Conservation (phyloP, 2,113 vertebrate species). For the Tonatia bakeri region DNA sequence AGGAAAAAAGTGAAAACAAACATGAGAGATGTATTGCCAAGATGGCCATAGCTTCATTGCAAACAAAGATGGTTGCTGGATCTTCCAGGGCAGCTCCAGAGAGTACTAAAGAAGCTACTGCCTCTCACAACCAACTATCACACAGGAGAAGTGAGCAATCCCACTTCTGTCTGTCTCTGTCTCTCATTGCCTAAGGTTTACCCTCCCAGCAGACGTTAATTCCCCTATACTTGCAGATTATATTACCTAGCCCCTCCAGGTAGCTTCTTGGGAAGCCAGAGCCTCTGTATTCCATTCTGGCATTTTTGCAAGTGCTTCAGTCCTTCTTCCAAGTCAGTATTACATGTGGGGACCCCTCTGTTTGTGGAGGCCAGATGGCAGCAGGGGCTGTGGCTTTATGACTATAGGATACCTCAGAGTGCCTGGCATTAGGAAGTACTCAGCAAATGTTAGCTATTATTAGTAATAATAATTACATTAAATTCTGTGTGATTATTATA, state of each 20-base stretch:
- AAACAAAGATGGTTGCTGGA: neutral
- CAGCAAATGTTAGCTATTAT: neutral
- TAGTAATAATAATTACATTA: neutral
- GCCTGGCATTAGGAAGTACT: neutral
- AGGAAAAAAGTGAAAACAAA: neutral
- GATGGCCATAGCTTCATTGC: neutral
- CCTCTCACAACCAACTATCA: neutral
- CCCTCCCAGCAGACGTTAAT: neutral
- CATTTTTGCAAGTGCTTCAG: neutral
- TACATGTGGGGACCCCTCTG: neutral
- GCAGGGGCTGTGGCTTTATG: neutral
- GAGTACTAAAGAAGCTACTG: neutral
- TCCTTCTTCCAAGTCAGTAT: neutral
- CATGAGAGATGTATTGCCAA: neutral
- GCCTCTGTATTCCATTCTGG: neutral
- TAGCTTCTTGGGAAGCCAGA: neutral
- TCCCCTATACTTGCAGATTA: neutral
- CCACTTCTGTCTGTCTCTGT: neutral
- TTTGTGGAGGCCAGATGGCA: neutral
- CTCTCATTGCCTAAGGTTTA: neutral
- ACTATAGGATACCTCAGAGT: neutral
- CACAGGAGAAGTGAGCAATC: neutral
- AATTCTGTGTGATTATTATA: neutral
- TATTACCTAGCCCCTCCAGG: neutral
- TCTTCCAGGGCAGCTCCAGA: neutral